Evolutionary conservation across 2,888 invertebrate genomes (phyloP), one percentile per base, ranked within the genome.

Genomic region (Chelonus formosanus): DNA sequence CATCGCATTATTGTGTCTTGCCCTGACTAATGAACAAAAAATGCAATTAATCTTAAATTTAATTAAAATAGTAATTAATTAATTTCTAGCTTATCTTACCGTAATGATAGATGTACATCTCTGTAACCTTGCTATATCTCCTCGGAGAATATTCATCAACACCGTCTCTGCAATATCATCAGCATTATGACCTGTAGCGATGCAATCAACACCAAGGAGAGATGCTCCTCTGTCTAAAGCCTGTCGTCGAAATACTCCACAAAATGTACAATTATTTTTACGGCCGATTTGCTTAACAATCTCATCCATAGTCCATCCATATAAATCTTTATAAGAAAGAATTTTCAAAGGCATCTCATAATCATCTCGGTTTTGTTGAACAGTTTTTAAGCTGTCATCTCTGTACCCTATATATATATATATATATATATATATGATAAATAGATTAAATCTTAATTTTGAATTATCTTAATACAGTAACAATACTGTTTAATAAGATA

Each of bases 221-320:
- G 92, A 90, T 0, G 99, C 98, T 2, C 99, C 99, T 76, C 98
- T 87, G 80, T 99, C 98, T 55, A 99, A 84, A 0, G 98, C 98
- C 84, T 99, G 98, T 40, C 98, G 89, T 65, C 98, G 87, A 82
- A 99, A 98, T 5, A 96, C 96, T 6, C 96, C 96, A 86, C 96
- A 96, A 82, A 96, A 96, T 5, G 96, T 96, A 74, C 99, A 99
- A 85, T 99, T 99, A 84, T 97, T 99, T 80, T 95, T 96, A 63
- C 92, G 89, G 0, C 94, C 92, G 72, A 90, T 87, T 88, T 89
- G 91, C 52, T 88, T 89, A 0, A 99, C 99, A 83, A 99, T 98
- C 78, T 93, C 93, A 86, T 99, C 99, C 97, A 98, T 98, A 3
- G 98, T 98, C 99, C 99, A 99, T 0, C 98, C 98, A 86, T 98